phyloP scores from a whole-genome alignment of 2,797 vertebrate species.

The Bufotes viridis region DNA sequence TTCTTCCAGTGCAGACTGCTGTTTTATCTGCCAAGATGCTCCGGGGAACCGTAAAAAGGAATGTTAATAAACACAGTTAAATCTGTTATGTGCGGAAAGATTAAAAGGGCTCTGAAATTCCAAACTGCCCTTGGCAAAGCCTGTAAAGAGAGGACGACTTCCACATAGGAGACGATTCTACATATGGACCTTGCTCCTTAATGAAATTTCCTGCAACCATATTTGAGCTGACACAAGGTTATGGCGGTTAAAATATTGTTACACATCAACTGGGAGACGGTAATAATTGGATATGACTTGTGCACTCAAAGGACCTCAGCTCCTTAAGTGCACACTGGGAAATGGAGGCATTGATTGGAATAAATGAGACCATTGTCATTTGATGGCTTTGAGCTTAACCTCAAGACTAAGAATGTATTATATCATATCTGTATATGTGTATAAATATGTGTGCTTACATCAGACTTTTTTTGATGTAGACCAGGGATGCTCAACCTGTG shows the following conservation, averaged over 20 bases:
- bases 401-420: neutral
- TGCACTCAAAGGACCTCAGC: constrained; percentile 17
- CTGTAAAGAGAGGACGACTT: constrained; percentile 22
- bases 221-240: constrained; percentile 45
- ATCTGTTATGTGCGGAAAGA: constrained; percentile 43
- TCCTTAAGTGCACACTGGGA: neutral
- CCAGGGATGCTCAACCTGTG: too few species aligned
- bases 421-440: neutral
- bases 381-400: neutral
- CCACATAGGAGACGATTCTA: neutral
- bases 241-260: constrained; percentile 18
- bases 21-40: constrained; percentile 55
- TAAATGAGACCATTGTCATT: neutral
- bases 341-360: neutral
- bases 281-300: constrained; percentile 6
- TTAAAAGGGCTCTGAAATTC: constrained; percentile 56
- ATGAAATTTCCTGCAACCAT: neutral
- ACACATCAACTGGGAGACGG: neutral
- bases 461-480: too few species aligned
- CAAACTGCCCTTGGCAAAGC: constrained; percentile 54
- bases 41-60: constrained; percentile 57
- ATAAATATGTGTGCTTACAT: too few species aligned
- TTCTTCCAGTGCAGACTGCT: constrained; percentile 15
- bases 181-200: neutral
- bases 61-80: constrained; percentile 63